phyloP scores from a whole-genome alignment of 1,140 invertebrate species.

The Drosophila ambigua region DNA sequence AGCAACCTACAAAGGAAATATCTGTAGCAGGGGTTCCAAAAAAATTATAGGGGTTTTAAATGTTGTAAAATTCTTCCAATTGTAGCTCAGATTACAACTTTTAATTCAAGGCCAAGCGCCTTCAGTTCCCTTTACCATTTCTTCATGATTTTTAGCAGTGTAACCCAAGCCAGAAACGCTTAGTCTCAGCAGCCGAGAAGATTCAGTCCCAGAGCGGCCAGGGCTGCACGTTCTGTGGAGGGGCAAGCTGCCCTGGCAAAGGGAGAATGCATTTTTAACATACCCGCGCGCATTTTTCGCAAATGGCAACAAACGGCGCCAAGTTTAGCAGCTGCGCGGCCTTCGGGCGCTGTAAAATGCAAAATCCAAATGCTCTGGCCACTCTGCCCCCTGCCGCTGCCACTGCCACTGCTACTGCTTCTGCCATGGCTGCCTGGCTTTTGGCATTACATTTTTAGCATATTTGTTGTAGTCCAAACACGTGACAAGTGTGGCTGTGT shows the following conservation, averaged over 20 bases:
- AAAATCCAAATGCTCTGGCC: conserved; percentile 47
- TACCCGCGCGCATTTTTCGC: conserved; percentile 73
- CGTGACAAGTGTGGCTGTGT: conserved; percentile 56
- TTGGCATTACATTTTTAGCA: conserved; percentile 81
- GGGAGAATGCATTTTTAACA: conserved; percentile 75
- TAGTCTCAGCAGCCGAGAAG: conserved; percentile 4
- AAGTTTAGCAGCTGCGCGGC: conserved; percentile 78
- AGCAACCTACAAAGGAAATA: conserved; percentile 3
- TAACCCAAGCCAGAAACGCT: conserved; percentile 34
- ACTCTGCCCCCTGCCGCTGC: too few relatives aligned
- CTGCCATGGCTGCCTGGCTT: conserved; percentile 47
- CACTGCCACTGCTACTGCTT: conserved; percentile 8
- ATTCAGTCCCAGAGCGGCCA: conserved; percentile 1
- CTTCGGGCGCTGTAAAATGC: conserved; percentile 65
- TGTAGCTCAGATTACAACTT: too few relatives aligned
- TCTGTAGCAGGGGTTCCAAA: conserved; percentile 40
- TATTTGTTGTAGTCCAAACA: conserved; percentile 81
- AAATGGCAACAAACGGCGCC: conserved; percentile 80
- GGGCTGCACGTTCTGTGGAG: conserved; percentile 23
- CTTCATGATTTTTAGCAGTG: neutral
- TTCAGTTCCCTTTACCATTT: too few relatives aligned
- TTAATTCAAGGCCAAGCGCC: too few relatives aligned
- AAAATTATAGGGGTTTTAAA: too few relatives aligned
- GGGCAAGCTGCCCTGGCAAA: conserved; percentile 9
- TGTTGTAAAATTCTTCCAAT: too few relatives aligned